Evolutionary conservation across 2,888 invertebrate genomes (phyloP).

Genomic region (Crematogaster levior): DNA sequence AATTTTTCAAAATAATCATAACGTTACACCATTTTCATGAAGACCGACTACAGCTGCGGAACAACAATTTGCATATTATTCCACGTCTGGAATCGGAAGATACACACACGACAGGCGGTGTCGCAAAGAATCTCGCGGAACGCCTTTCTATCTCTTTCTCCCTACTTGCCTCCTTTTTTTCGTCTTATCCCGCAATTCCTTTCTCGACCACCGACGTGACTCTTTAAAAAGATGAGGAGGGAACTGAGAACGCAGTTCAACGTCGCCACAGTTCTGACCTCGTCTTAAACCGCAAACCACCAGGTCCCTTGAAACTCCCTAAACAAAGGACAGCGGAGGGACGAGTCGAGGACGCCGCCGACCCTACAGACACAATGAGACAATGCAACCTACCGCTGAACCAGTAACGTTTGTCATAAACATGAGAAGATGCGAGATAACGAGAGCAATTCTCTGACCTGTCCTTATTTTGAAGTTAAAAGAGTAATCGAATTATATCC

Average conservation of each 20-base stretch:
- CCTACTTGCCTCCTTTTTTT: not conserved
- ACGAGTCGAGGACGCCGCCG: constrained; percentile 14
- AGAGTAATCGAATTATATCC: not conserved
- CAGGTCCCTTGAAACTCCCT: constrained; percentile 24
- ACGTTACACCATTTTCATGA: not conserved
- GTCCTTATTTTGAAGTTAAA: not conserved
- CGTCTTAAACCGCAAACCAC: constrained; percentile 37
- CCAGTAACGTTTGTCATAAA: constrained; percentile 42
- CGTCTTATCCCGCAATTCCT: constrained; percentile 8
- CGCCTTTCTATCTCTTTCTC: constrained; percentile 18
- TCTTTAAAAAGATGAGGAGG: constrained; percentile 31
- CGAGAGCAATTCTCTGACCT: not conserved
- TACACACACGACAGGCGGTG: constrained; percentile 2
- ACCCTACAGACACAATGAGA: constrained; percentile 35
- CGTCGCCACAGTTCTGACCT: constrained; percentile 37
- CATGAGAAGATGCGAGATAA: constrained; percentile 20
- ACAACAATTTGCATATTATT: not conserved
- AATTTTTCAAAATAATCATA: not conserved
- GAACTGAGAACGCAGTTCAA: constrained; percentile 18
- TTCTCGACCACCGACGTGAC: not conserved
- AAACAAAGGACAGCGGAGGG: constrained; percentile 24
- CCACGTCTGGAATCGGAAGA: not conserved
- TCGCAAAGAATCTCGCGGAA: constrained; percentile 9
- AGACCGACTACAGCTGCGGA: not conserved
- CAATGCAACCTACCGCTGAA: constrained; percentile 21